Conservation (phyloP, 2,797 vertebrate species). For the Syncerus caffer region DNA sequence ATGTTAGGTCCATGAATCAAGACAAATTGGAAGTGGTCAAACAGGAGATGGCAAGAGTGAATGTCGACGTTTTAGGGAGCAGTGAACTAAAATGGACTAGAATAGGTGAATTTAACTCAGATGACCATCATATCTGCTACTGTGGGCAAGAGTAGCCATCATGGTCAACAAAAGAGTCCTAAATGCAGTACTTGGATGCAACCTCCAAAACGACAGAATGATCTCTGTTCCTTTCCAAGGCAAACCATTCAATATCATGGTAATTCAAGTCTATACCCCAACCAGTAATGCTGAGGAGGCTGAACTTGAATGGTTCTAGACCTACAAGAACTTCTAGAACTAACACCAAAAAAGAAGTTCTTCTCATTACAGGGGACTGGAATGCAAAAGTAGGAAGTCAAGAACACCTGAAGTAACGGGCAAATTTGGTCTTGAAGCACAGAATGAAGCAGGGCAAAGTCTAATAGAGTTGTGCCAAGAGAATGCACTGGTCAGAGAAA, state of each 20-base stretch:
- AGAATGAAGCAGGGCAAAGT: not conserved
- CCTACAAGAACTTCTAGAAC: not conserved
- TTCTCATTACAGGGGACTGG: not conserved
- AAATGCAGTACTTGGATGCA: not conserved
- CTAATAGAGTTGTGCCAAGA: not conserved
- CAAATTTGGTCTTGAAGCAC: not conserved
- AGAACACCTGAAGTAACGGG: not conserved
- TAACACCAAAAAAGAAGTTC: not conserved
- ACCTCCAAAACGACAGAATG: not conserved
- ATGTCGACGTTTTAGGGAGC: not conserved
- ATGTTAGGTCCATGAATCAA: not conserved
- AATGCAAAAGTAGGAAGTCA: not conserved
- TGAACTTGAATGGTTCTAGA: not conserved
- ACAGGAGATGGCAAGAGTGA: not conserved
- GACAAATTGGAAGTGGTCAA: not conserved
- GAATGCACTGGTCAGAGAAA: not conserved
- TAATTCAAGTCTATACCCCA: not conserved
- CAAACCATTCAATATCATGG: not conserved
- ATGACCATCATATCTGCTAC: not conserved
- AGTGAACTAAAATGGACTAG: not conserved
- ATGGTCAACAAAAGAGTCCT: not conserved
- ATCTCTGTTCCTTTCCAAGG: not conserved
- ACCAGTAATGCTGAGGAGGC: not conserved
- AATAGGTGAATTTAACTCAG: not conserved
- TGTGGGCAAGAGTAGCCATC: not conserved